A percentile compares a stretch with the other conserved stretches of the same genome.
phyloP scores from a whole-genome alignment of 2,113 vertebrate genomes.

The Anoura caudifer region DNA sequence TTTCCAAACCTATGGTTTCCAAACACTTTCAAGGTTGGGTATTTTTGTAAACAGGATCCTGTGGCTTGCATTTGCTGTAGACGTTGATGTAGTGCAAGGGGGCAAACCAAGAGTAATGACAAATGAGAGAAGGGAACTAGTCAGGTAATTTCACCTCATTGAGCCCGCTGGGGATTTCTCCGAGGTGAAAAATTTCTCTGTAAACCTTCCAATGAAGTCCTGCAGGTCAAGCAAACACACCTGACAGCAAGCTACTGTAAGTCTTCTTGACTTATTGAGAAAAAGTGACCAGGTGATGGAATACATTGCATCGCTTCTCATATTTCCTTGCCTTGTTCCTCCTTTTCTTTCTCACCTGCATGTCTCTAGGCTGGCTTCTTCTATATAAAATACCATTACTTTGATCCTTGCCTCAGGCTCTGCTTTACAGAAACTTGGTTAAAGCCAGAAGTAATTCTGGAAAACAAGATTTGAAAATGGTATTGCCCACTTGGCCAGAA shows the following conservation, averaged over 20 bases:
- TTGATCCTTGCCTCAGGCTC: neutral
- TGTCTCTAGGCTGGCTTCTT: neutral
- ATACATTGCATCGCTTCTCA: neutral
- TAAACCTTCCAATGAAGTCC: neutral
- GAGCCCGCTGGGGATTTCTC: constrained; percentile 1
- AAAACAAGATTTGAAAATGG: neutral
- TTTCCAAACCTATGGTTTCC: neutral
- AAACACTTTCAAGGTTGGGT: neutral
- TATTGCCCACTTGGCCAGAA: neutral
- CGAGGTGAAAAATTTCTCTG: neutral
- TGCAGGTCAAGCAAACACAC: neutral
- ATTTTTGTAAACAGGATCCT: neutral
- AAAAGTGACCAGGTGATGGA: neutral
- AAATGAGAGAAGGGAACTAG: neutral
- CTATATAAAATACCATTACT: neutral
- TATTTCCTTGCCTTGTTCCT: neutral
- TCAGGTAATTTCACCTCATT: neutral
- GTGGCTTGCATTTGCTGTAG: neutral
- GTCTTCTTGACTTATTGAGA: neutral
- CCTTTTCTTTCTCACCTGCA: neutral
- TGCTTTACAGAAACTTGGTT: neutral
- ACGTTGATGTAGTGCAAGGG: neutral
- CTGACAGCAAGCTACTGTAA: neutral
- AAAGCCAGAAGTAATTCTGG: neutral
- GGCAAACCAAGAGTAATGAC: neutral